Evolutionary conservation across 2,888 invertebrate genomes (phyloP).

Genomic region (Anaspis maculata): DNA sequence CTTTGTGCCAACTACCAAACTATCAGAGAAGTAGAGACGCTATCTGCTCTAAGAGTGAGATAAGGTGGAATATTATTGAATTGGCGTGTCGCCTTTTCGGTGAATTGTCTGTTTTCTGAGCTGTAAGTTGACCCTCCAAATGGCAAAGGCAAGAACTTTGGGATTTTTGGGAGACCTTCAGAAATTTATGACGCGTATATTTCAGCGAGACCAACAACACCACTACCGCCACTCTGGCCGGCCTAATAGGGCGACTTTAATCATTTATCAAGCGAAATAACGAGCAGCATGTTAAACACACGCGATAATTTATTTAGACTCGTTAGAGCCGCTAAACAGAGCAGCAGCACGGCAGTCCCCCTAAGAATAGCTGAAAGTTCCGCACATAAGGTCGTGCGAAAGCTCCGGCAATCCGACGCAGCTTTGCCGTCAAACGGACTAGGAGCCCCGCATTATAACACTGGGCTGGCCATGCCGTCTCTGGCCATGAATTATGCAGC

Average conservation of each 20-base stretch:
- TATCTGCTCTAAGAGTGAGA: too few species aligned
- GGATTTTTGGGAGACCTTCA: too few species aligned
- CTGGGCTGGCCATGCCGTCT: slow-evolving; percentile 14
- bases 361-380: slow-evolving; percentile 11
- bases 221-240: too few species aligned
- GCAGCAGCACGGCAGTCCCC: slow-evolving; percentile 5
- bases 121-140: too few species aligned
- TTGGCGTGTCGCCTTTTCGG: too few species aligned
- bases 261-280: slow-evolving; percentile 12
- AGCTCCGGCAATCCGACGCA: slow-evolving; percentile 7
- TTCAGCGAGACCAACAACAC: too few species aligned
- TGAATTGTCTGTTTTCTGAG: too few species aligned
- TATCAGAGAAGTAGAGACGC: too few species aligned
- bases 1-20: too few species aligned
- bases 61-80: too few species aligned
- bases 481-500: slow-evolving; percentile 21
- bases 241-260: slow-evolving; percentile 12
- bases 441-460: slow-evolving; percentile 14
- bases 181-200: too few species aligned
- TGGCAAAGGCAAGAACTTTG: too few species aligned
- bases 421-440: slow-evolving; percentile 12
- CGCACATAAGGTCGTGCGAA: slow-evolving; percentile 6
- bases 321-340: slow-evolving; percentile 7
- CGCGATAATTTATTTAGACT: slow-evolving; percentile 16
- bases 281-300: slow-evolving; percentile 13